Conservation (phyloP, 1,140 invertebrate genomes). For the Penaeus indicus region DNA sequence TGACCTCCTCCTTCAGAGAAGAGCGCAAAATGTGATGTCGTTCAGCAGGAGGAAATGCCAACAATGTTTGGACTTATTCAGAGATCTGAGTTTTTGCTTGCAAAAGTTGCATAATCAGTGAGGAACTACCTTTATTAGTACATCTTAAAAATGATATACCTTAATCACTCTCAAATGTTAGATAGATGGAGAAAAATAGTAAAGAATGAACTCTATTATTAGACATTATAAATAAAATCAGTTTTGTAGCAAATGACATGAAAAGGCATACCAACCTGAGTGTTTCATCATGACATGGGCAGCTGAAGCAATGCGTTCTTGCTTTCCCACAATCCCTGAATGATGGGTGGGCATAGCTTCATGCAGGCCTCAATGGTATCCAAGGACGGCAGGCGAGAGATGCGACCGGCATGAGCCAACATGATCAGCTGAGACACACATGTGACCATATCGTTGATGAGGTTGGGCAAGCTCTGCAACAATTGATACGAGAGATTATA, state of each 20-base stretch:
- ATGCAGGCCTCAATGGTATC: slow-evolving; percentile 98
- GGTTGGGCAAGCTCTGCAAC: slow-evolving; percentile 93
- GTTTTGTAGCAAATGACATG: no score
- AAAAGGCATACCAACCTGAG: slow-evolving; percentile 82
- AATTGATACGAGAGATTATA: slow-evolving; percentile 71
- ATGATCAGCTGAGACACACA: slow-evolving; percentile 94
- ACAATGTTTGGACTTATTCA: slow-evolving; percentile 88
- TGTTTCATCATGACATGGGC: slow-evolving; percentile 93
- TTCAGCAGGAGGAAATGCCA: slow-evolving; percentile 89
- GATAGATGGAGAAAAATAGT: no score
- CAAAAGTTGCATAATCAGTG: slow-evolving; percentile 47
- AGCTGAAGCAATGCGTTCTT: slow-evolving; percentile 94
- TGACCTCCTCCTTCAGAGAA: slow-evolving; percentile 92
- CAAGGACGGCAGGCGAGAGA: slow-evolving; percentile 85
- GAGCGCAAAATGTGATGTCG: slow-evolving; percentile 84
- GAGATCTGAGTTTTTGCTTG: slow-evolving; percentile 75
- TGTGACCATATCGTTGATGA: slow-evolving; percentile 98
- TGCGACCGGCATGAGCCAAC: slow-evolving; percentile 89
- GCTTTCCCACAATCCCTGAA: slow-evolving; percentile 95
- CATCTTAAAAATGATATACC: no score
- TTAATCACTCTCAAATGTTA: no score
- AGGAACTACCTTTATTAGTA: not conserved
- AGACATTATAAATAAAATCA: no score
- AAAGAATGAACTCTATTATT: no score
- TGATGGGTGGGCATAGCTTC: slow-evolving; percentile 96